phyloP scores from a whole-genome alignment of 2,113 vertebrate genomes.

The Apus apus region DNA sequence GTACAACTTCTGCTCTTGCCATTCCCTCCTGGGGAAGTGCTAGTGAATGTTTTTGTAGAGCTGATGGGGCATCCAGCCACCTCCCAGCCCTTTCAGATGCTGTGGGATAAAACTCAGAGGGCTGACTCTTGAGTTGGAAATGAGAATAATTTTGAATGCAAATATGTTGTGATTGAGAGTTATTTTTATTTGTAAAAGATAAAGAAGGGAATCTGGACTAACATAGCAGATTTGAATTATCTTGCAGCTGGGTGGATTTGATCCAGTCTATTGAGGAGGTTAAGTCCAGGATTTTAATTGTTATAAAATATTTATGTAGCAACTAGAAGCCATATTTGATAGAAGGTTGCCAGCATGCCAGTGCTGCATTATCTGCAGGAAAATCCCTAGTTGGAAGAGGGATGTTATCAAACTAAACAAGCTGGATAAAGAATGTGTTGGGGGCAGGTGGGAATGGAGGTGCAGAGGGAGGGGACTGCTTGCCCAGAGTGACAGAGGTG shows the following conservation, averaged over 20 bases:
- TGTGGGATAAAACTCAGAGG: neutral
- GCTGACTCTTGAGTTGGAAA: neutral
- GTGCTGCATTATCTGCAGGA: neutral
- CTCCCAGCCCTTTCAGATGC: neutral
- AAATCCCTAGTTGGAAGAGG: neutral
- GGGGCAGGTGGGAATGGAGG: neutral
- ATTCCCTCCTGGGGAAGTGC: neutral
- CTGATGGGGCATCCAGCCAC: neutral
- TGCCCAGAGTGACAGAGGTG: neutral
- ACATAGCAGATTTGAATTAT: neutral
- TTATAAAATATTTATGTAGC: slow-evolving; percentile 31
- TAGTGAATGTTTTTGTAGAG: neutral
- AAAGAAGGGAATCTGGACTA: neutral
- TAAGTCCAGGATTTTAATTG: slow-evolving; percentile 13
- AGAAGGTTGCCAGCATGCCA: neutral
- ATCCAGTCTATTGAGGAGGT: neutral
- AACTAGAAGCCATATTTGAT: neutral
- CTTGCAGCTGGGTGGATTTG: neutral
- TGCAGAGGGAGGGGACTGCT: neutral
- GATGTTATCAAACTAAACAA: neutral
- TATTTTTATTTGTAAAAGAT: slow-evolving; percentile 22
- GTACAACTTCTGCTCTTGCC: neutral
- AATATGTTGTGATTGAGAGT: neutral
- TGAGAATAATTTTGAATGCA: neutral
- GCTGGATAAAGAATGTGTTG: neutral